Base-by-base conservation (phyloP, 2,888 invertebrate species). In the Rhagonycha lutea region DNA sequence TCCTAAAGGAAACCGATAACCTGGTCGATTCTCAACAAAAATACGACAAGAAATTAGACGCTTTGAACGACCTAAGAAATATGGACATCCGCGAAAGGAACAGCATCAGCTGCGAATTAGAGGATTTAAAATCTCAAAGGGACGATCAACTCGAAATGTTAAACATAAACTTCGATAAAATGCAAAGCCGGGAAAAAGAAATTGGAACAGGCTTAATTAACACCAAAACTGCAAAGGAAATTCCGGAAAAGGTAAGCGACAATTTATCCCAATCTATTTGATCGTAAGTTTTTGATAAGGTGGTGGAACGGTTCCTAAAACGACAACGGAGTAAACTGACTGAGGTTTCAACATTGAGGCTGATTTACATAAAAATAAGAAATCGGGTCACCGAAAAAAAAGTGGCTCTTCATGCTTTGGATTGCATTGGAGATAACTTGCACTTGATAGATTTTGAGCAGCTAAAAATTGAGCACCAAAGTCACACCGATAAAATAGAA, bases 361-460 rank as follows among this genome's bases (percentile, higher is more conserved):
- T 87, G 14, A 80, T 74, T n/a, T 86, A 82, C 75, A 86, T 88
- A 18, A 84, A 84, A 73, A 76, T 86, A 14, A 82, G 86, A 73
- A 83, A 86, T 67, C 82, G 81, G 62, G 83, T 87, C 1, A 79
- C 79, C 0, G 85, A 86, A 71, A 86, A 86, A 73, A 83, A 86
- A 72, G 80, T 80, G 4, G 83, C 82, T 14, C 82, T 87, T 28
- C 80, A 82, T 62, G 82, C 81, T 10, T 75, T 87, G 68, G 90
- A 90, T 81, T 89, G 88, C 77, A 85, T 91, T 62, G 89, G 89
- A 3, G 90, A 88, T 47, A 89, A 89, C 68, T 85, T 90, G 61
- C 88, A 89, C 77, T 82, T 91, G 78, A 89, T 89, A 77, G 90
- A 91, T 83, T 91, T 89, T 85, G 90, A 91, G 83, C 90, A 90